A percentile compares a stretch with the other conserved stretches of the same genome.
Evolutionary conservation across 2,888 invertebrate genomes (phyloP).

Genomic region (Drosophila melanocephala): DNA sequence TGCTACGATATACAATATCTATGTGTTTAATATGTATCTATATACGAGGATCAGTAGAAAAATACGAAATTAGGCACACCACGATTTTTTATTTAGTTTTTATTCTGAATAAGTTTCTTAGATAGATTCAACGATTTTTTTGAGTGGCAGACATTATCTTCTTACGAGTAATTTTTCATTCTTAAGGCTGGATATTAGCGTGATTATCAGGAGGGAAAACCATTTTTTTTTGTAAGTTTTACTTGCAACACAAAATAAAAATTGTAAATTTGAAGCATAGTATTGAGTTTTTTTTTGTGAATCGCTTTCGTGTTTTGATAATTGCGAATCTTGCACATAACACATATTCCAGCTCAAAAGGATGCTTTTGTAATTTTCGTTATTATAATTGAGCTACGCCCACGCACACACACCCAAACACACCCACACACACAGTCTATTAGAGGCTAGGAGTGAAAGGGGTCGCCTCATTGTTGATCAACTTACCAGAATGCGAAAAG

Average conservation of each 20-base stretch:
- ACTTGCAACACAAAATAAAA: background rate
- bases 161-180: accelerated
- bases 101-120: background rate
- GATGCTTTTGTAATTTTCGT: background rate
- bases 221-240: background rate
- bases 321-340: background rate
- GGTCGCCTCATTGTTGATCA: constrained; percentile 32
- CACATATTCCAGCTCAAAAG: background rate
- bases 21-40: background rate
- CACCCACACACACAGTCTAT: constrained; percentile 14
- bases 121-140: background rate
- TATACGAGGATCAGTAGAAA: background rate
- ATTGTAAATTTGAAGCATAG: background rate
- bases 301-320: background rate
- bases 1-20: background rate
- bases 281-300: background rate
- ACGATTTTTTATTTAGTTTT: background rate
- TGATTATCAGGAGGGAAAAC: background rate
- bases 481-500: constrained; percentile 59
- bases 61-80: too few species aligned
- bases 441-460: constrained; percentile 13
- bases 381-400: constrained; percentile 23
- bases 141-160: background rate
- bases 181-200: background rate
- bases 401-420: constrained; percentile 2